Evolutionary conservation across 2,797 vertebrate genomes (phyloP), one percentile per base, ranked within the genome.

Genomic region (Macrochelys suwanniensis): DNA sequence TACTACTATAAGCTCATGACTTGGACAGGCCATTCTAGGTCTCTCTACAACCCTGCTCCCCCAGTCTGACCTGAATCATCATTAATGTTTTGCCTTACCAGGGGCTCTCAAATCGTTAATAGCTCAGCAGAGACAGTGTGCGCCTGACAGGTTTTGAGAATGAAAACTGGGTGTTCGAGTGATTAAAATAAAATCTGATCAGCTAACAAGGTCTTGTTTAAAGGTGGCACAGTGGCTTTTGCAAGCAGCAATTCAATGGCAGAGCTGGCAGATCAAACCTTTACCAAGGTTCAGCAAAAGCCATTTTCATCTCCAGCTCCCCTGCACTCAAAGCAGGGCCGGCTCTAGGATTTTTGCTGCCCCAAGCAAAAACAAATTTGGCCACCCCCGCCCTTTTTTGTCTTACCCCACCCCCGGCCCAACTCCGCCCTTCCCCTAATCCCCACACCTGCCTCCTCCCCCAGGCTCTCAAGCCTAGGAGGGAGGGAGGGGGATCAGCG

Each of bases 151-250:
- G 31, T 74, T 45, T 93, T 0, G 0, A 37, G 80, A 31, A 93
- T 23, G 17, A 88, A 45, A 68, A 84, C 1, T 45, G 11, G 11
- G 5, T 26, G 42, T 76, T 25, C 26, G 9, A 76, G 42, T 26
- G 25, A 76, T 15, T 76, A 4, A 11, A 90, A 42, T 77, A 89
- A 89, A 81, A 85, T 53, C 23, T 49, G 16, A 79, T 47, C 0
- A 0, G 42, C 8, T 13, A 50, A 16, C 5, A 33, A n/a, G 2
- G 8, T 31, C 3, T n/a, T 79, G 68, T 85, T 16, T 0, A 0
- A 12, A 74, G 53, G 71, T 45, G 71, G 23, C 37, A 28, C 21
- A 45, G 23, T 45, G 13, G 42, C 11, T 23, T 26, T 11, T 76
- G 23, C 42, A 47, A 25, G 6, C 49, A 83, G 25, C 31, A 19